Evolutionary conservation across 1,140 invertebrate genomes (phyloP), one percentile per base, ranked within the genome.

Genomic region (Diuraphis noxia): DNA sequence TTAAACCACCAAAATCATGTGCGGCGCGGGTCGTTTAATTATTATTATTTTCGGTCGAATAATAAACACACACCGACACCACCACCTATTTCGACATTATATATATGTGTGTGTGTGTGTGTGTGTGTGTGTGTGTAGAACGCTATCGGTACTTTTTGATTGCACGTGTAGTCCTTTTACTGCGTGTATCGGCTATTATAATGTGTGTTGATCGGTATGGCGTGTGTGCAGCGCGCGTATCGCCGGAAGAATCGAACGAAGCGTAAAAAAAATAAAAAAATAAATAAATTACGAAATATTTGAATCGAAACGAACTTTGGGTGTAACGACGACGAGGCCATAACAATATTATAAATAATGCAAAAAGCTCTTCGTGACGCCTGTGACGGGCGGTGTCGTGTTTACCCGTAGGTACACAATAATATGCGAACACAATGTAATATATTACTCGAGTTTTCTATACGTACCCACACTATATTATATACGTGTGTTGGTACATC

Each of bases 311-410:
- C 38, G 40, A 19, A 41, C 40, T 7, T 40, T 23, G 38, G 79
- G 79, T 82, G 21, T 40, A 5, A 56, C 30, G n/a, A n/a, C 56
- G 13, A 72, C 56, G 56, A 72, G 56, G 56, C 56, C 56, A 72
- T 72, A n/a, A 38, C 81, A 82, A 41, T 40, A 40, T n/a, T 40
- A 82, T 82, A 82, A 23, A 82, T 82, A 82, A 82, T 82, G 25
- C 56, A 82, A 82, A 82, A 40, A 25, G 36, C 81, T 82, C 38
- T 82, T 82, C 79, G 79, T 82, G 79, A 82, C 38, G 79, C 79
- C n/a, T 72, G 38, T 38, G 81, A 40, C 25, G 40, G 81, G 25
- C 10, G 25, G 40, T 82, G 41, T 82, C 81, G 40, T 82, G 38
- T 38, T 30, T 82, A 19, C 9, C 23, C 9, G 36, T 17, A n/a